phyloP scores from a whole-genome alignment of 2,113 vertebrate genomes.

The Eretmodus cyanostictus region DNA sequence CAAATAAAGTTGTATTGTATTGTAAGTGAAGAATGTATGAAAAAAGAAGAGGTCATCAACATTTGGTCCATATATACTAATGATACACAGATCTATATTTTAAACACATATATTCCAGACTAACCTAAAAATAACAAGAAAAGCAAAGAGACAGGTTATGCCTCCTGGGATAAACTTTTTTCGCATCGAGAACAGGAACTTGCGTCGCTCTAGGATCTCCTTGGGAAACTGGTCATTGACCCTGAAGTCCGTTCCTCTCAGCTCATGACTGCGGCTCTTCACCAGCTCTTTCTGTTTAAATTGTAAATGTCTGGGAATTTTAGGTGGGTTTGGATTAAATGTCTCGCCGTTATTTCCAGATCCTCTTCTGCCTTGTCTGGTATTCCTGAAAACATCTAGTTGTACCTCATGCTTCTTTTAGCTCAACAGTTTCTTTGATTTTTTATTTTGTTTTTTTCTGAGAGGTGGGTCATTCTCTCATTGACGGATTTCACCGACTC shows the following conservation, averaged over 20 bases:
- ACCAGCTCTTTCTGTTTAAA: neutral
- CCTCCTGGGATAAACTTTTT: neutral
- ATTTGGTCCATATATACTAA: neutral
- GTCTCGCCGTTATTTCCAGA: neutral
- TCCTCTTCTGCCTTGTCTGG: neutral
- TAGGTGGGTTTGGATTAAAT: neutral
- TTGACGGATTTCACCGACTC: neutral
- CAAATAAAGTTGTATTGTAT: neutral
- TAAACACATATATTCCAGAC: neutral
- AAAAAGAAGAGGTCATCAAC: neutral
- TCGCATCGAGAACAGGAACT: neutral
- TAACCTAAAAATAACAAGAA: neutral
- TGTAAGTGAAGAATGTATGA: neutral
- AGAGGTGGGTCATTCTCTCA: neutral
- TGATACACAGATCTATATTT: neutral
- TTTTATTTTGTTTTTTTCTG: neutral
- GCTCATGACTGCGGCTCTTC: neutral
- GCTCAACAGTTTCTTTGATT: neutral
- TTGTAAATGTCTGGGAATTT: neutral
- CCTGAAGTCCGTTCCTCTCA: neutral
- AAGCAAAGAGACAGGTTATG: neutral
- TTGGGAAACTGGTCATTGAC: neutral
- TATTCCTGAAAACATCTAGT: neutral
- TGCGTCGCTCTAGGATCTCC: neutral
- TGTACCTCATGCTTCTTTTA: neutral